phyloP scores from a whole-genome alignment of 1,140 invertebrate genomes.

The Asobara japonica region DNA sequence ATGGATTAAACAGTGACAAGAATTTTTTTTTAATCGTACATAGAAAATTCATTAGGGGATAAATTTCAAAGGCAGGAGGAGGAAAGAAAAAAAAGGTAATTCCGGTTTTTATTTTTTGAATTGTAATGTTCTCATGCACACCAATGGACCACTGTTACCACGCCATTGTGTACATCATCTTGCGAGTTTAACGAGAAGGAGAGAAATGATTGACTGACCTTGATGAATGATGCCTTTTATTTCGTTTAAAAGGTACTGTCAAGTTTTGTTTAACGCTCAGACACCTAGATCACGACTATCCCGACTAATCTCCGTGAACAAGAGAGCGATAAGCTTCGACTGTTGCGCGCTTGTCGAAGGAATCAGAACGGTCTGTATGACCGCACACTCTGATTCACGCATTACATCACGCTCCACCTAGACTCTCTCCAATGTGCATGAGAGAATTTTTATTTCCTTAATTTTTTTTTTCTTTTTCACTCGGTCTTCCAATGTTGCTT shows the following conservation, averaged over 20 bases:
- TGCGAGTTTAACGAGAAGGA: not conserved
- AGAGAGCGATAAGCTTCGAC: slow-evolving; percentile 8
- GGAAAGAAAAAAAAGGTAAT: too few species aligned
- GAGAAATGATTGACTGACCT: slow-evolving; percentile 14
- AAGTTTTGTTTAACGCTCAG: slow-evolving; percentile 12
- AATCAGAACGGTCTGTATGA: slow-evolving; percentile 15
- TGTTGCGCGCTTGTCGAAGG: slow-evolving; percentile 5
- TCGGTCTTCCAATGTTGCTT: not conserved
- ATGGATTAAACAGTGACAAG: not conserved
- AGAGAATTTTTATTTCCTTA: not conserved
- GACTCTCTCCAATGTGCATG: not conserved
- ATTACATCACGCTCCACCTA: slow-evolving; percentile 22
- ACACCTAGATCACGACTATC: slow-evolving; percentile 10
- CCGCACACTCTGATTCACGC: slow-evolving; percentile 14
- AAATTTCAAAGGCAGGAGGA: not conserved
- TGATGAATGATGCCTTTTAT: slow-evolving; percentile 9
- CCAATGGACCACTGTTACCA: not conserved
- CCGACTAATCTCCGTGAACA: slow-evolving; percentile 5
- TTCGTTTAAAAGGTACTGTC: not conserved
- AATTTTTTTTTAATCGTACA: not conserved
- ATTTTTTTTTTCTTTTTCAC: not conserved
- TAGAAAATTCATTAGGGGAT: not conserved
- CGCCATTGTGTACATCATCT: not conserved
- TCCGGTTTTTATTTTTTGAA: too few species aligned
- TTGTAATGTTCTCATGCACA: not conserved